Base-by-base conservation (phyloP, 1,140 invertebrate genomes). In the Drosophila kohkoa region DNA sequence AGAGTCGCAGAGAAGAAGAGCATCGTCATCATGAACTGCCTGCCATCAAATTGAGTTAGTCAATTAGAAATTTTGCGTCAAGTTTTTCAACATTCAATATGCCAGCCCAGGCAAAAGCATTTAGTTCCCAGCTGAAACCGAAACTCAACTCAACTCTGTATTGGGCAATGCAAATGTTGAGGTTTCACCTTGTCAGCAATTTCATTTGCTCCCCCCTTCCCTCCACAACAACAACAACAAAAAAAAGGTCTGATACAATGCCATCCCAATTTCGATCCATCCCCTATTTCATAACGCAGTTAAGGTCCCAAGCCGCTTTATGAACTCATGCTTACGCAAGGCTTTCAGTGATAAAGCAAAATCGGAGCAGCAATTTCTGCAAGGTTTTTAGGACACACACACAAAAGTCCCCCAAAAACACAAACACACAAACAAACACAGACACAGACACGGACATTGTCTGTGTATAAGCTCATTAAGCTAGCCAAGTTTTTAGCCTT, bases 41-140 rank as follows among this genome's bases (percentile, higher is more conserved):
- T 46, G 52, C 60, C 76, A 51, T 55, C 32, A 81, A 89, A 88
- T 88, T 76, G 77, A 81, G 86, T 88, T 88, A 88, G 77, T 85
- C 85, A 88, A 88, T 89, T 88, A 89, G 75, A 81, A 81, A 83
- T 75, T 77, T 54, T 71, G 64, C 71, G 59, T 73, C 20, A 35
- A 65, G 60, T 72, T 76, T 73, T 45, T 46, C 35, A 25, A 75
- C 72, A 79, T 70, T 78, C 76, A 81, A 81, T 72, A 65, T 58
- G 70, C 75, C 66, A 66, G 74, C 20, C 20, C 52, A 51, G 48
- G 41, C 32, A 52, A 43, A 41, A 64, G 58, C 59, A 57, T 71
- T 71, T 65, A 43, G 15, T 43, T 35, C 20, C 25, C 13, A 60
- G n/a, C 58, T 60, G 28, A 15, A 52, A 5, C 45, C 6, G 35